phyloP scores from a whole-genome alignment of 2,113 vertebrate species.

The Atlantisia rogersi region DNA sequence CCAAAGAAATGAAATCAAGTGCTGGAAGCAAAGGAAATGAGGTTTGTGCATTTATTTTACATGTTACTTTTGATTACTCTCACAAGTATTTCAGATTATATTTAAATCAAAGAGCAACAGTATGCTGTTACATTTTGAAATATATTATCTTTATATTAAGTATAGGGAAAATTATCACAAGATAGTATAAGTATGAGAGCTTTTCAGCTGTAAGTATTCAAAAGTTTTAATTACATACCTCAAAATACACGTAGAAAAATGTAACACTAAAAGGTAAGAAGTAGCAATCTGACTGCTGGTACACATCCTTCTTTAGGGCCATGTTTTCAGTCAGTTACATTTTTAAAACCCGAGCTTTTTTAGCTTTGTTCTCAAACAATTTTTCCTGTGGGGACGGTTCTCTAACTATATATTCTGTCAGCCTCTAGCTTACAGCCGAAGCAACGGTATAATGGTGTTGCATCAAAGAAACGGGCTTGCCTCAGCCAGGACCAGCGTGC shows the following conservation, averaged over 20 bases:
- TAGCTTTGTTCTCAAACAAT: neutral
- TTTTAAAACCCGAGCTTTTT: neutral
- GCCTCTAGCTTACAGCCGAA: neutral
- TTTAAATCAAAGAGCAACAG: neutral
- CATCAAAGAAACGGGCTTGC: neutral
- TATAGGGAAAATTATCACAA: neutral
- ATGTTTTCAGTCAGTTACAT: neutral
- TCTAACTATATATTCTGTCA: neutral
- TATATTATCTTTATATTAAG: neutral
- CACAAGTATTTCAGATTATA: neutral
- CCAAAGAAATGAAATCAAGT: slow-evolving; percentile 93
- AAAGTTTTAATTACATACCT: neutral
- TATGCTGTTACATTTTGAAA: neutral
- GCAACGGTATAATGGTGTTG: neutral
- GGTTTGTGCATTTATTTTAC: slow-evolving; percentile 75
- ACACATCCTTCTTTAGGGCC: neutral
- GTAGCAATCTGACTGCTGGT: neutral
- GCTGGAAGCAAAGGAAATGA: slow-evolving; percentile 91
- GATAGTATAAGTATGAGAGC: neutral
- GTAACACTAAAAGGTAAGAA: neutral
- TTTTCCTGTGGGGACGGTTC: neutral
- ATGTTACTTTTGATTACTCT: neutral
- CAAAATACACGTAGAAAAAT: neutral
- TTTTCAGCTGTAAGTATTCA: neutral
- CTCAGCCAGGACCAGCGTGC: neutral